Percentiles rank a stretch among this genome's conserved stretches.
Conservation (phyloP, 2,797 vertebrate species). For the Limosa lapponica region DNA sequence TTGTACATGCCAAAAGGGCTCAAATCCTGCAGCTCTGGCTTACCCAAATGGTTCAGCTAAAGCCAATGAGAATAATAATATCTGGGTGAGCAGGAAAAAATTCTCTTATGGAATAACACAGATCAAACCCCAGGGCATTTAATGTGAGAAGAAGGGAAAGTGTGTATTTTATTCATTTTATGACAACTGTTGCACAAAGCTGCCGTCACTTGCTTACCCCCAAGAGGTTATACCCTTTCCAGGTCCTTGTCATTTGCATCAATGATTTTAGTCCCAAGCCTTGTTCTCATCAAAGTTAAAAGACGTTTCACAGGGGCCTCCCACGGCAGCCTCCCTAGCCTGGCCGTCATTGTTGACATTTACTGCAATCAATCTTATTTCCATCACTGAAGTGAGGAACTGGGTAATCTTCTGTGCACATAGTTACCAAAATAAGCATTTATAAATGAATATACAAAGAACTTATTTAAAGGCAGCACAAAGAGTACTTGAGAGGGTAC, state of each 20-base stretch:
- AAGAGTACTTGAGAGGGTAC: slow-evolving; percentile 35
- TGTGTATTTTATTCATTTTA: not conserved
- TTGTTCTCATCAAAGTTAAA: slow-evolving; percentile 19
- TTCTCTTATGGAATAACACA: not conserved
- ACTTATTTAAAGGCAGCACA: slow-evolving; percentile 42
- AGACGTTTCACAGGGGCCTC: not conserved
- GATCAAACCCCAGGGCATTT: not conserved
- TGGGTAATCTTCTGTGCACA: slow-evolving; percentile 25
- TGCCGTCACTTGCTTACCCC: not conserved
- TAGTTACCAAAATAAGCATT: slow-evolving; percentile 50
- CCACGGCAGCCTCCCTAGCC: not conserved
- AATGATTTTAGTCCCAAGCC: not conserved
- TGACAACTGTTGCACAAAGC: not conserved
- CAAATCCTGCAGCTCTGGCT: not conserved
- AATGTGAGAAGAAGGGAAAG: not conserved
- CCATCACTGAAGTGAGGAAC: slow-evolving; percentile 11
- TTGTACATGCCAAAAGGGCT: not conserved
- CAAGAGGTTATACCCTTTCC: not conserved
- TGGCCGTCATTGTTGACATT: not conserved
- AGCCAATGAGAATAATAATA: slow-evolving; percentile 30
- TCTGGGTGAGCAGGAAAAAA: not conserved
- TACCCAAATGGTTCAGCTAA: slow-evolving; percentile 7
- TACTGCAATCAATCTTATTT: slow-evolving; percentile 46
- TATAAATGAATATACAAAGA: slow-evolving; percentile 24
- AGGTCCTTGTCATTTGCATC: not conserved